phyloP scores from a whole-genome alignment of 2,113 vertebrate genomes.

The Sorex araneus region DNA sequence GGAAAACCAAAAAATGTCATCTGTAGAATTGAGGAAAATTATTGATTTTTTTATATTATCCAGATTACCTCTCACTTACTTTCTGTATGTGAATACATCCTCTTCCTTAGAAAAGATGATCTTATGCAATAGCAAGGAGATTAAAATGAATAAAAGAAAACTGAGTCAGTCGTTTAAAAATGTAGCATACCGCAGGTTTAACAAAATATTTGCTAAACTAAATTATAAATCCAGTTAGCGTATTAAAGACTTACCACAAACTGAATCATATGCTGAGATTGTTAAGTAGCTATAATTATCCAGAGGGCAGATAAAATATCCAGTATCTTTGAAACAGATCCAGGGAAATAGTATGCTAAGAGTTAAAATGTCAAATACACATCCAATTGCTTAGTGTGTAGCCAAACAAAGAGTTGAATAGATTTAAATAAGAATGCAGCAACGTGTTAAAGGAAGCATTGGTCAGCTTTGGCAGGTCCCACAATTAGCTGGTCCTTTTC shows the following conservation, averaged over 20 bases:
- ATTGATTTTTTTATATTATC: not conserved
- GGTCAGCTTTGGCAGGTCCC: not conserved
- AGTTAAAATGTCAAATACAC: not conserved
- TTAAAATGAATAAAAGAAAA: not conserved
- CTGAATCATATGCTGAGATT: not conserved
- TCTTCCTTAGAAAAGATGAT: not conserved
- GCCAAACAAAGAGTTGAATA: not conserved
- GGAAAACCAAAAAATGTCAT: not conserved
- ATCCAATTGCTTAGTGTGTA: conserved; percentile 22
- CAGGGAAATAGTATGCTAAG: not conserved
- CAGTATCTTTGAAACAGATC: conserved; percentile 24
- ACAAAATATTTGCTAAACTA: conserved; percentile 37
- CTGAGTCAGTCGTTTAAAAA: conserved; percentile 35
- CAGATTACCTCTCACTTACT: conserved; percentile 11
- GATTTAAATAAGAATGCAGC: not conserved
- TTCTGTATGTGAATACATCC: not conserved
- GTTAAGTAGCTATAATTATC: conserved; percentile 34
- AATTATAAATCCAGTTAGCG: not conserved
- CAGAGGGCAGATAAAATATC: not conserved
- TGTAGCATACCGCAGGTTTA: not conserved
- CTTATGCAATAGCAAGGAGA: not conserved
- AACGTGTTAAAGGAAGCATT: not conserved
- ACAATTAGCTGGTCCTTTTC: conserved; percentile 28
- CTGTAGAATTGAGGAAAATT: too few species aligned
- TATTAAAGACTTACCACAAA: not conserved